Evolutionary conservation across 2,797 vertebrate species (phyloP).

Genomic region (Synaphobranchus kaupii): DNA sequence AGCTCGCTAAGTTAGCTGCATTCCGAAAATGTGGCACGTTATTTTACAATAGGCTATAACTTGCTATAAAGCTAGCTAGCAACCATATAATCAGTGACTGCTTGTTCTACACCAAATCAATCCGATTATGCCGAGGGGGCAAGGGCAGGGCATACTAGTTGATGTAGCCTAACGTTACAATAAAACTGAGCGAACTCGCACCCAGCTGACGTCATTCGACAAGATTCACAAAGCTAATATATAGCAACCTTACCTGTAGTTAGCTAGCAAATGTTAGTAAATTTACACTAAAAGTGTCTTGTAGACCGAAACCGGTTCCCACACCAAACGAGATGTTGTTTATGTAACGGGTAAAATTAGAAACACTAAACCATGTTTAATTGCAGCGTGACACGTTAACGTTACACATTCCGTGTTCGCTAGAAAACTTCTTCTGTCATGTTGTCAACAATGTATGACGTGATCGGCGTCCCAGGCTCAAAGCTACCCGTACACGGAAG

Average conservation of each 20-base stretch:
- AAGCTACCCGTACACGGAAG: constrained; percentile 11
- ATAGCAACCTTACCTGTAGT: not conserved
- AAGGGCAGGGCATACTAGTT: not conserved
- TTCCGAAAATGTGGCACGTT: not conserved
- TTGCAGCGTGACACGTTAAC: not conserved
- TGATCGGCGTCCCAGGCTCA: constrained; percentile 42
- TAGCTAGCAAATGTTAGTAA: not conserved
- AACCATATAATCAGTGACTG: not conserved
- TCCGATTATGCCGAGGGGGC: not conserved
- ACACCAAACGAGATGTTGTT: not conserved
- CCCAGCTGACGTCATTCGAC: not conserved
- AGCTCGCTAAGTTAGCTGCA: not conserved
- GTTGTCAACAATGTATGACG: constrained; percentile 20
- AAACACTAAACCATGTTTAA: not conserved
- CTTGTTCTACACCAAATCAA: not conserved
- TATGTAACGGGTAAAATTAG: not conserved
- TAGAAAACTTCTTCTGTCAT: constrained; percentile 8
- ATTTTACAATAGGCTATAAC: not conserved
- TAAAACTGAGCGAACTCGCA: not conserved
- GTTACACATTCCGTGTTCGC: not conserved
- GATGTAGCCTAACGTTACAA: not conserved
- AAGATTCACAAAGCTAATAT: constrained; percentile 1
- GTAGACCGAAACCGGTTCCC: not conserved
- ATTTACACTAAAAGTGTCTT: not conserved
- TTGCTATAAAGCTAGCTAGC: not conserved